Percentiles rank a stretch among this genome's conserved stretches.
Conservation (phyloP, 2,113 vertebrate genomes). For the Caranx ignobilis region DNA sequence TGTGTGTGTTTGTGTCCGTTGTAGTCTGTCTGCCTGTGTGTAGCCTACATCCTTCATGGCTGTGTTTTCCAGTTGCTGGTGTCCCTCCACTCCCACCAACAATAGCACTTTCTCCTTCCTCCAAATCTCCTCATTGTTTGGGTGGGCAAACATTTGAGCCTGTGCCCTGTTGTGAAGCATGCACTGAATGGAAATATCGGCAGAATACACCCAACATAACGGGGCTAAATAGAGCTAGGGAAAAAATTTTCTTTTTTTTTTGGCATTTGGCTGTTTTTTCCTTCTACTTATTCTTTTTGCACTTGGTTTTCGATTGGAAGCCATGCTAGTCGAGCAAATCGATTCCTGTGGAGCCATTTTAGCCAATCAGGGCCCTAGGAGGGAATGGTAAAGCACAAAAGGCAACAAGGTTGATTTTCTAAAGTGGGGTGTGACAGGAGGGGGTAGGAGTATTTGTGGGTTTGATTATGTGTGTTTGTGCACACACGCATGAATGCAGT, state of each 20-base stretch:
- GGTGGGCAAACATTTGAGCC: constrained; percentile 70
- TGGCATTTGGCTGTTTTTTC: not conserved
- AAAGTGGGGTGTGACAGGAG: constrained; percentile 63
- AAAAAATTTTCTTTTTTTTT: constrained; percentile 32
- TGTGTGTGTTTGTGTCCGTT: constrained; percentile 44
- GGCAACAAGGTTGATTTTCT: constrained; percentile 67
- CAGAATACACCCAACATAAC: constrained; percentile 37
- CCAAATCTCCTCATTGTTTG: constrained; percentile 76
- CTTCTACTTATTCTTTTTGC: constrained; percentile 34
- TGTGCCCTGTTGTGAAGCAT: constrained; percentile 57
- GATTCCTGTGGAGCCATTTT: constrained; percentile 68
- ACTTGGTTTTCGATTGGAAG: constrained; percentile 64
- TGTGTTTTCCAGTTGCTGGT: constrained; percentile 49
- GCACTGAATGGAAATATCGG: constrained; percentile 62
- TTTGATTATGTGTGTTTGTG: constrained; percentile 51
- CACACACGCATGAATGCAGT: constrained; percentile 22
- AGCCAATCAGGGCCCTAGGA: constrained; percentile 65
- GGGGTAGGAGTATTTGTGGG: constrained; percentile 58
- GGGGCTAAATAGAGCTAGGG: constrained; percentile 32
- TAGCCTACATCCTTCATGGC: constrained; percentile 30
- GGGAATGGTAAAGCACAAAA: constrained; percentile 58
- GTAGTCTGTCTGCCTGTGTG: constrained; percentile 42
- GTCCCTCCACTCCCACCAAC: constrained; percentile 56
- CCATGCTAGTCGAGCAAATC: constrained; percentile 62
- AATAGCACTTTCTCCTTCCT: constrained; percentile 65